A percentile compares a stretch with the other conserved stretches of the same genome.
Conservation (phyloP, 2,113 vertebrate genomes). For the Grammatotria lemairii region DNA sequence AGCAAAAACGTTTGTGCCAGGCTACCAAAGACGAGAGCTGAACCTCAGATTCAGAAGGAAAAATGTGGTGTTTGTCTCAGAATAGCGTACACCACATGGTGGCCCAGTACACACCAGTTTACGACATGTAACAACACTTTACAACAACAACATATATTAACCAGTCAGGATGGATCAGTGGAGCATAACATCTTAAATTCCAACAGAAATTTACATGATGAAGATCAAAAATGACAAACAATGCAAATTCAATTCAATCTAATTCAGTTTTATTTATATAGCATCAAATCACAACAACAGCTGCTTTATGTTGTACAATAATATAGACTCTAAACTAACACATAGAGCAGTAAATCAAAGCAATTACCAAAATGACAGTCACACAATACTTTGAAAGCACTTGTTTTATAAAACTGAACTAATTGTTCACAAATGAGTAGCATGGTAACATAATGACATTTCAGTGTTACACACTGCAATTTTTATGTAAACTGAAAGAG, state of each 20-base stretch:
- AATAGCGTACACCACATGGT: not conserved
- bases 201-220: not conserved
- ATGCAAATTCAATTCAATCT: not conserved
- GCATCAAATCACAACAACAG: not conserved
- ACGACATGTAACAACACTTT: not conserved
- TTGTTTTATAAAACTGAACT: not conserved
- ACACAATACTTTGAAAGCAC: fast-evolving
- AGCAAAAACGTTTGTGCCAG: not conserved
- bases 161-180: not conserved
- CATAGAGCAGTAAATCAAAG: fast-evolving
- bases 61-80: not conserved
- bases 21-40: not conserved
- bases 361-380: not conserved
- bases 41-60: fast-evolving
- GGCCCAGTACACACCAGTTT: not conserved
- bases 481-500: not conserved
- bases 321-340: not conserved
- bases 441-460: not conserved
- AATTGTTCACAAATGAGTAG: not conserved
- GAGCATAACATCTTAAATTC: not conserved
- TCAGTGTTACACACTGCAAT: not conserved
- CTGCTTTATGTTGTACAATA: not conserved
- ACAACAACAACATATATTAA: not conserved
- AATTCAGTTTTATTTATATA: not conserved
- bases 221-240: not conserved